Evolutionary conservation across 2,113 vertebrate genomes (phyloP).

Genomic region (Collichthys lucidus): DNA sequence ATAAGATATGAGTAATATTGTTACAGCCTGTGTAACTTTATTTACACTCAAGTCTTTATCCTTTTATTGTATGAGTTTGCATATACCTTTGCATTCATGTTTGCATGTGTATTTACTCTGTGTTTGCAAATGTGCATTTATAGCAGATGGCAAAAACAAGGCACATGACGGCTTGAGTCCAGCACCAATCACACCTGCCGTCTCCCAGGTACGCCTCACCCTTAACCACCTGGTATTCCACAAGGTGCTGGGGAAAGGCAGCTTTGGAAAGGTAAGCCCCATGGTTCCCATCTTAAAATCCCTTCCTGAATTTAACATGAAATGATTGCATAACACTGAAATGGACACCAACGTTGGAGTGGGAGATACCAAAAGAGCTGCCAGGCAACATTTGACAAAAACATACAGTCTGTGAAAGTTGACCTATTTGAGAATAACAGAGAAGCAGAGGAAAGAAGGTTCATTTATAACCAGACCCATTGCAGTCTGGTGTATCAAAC

Average conservation of each 20-base stretch:
- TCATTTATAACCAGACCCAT: neutral
- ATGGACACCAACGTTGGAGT: neutral
- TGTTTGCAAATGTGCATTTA: slow-evolving; percentile 39
- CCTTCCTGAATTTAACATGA: neutral
- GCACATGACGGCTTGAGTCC: slow-evolving; percentile 79
- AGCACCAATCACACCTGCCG: neutral
- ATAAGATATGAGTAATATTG: neutral
- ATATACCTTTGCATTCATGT: slow-evolving; percentile 31
- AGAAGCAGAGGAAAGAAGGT: neutral
- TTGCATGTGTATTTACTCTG: slow-evolving; percentile 44
- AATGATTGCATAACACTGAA: neutral
- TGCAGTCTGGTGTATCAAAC: neutral
- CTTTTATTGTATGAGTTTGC: slow-evolving; percentile 25
- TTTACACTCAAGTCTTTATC: neutral
- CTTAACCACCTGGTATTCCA: slow-evolving; percentile 90
- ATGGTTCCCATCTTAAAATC: neutral
- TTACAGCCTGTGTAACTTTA: neutral
- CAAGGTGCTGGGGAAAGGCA: slow-evolving; percentile 98
- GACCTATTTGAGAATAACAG: neutral
- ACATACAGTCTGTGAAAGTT: neutral
- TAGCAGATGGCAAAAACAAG: slow-evolving; percentile 82
- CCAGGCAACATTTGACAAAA: slow-evolving; percentile 11
- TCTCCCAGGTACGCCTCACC: slow-evolving; percentile 78
- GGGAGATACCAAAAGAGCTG: slow-evolving; percentile 2
- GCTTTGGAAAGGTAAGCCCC: slow-evolving; percentile 94